Evolutionary conservation across 2,797 vertebrate genomes (phyloP).

Genomic region (Morelia viridis): DNA sequence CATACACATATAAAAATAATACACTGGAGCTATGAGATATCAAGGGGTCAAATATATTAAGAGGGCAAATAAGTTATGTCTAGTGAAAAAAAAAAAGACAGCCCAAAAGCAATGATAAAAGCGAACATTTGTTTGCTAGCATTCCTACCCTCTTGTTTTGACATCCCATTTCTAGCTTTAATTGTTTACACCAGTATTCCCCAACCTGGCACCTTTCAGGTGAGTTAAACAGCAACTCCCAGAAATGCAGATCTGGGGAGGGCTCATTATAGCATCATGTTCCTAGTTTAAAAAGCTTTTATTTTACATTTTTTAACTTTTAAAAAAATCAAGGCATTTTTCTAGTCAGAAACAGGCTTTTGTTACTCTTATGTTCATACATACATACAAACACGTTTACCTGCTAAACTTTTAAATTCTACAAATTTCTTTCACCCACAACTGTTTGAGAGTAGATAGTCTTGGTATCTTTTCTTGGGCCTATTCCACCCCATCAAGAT

Average conservation of each 20-base stretch:
- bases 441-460: background rate
- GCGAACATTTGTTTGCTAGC: background rate
- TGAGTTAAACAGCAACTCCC: background rate
- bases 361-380: background rate
- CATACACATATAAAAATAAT: background rate
- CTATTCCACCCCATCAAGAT: background rate
- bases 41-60: constrained; percentile 4
- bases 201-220: background rate
- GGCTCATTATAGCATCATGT: background rate
- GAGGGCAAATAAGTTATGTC: background rate
- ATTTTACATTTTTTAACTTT: background rate
- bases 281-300: background rate
- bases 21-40: background rate
- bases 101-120: background rate
- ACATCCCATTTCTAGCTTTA: background rate
- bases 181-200: background rate
- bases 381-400: background rate
- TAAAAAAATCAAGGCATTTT: background rate
- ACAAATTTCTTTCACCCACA: background rate
- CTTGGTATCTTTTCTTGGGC: background rate
- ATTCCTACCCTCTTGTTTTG: background rate
- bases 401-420: background rate
- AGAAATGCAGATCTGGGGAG: background rate
- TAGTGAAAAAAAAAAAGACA: background rate
- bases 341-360: background rate